Evolutionary conservation across 2,888 invertebrate species (phyloP).

Genomic region (Leptothorax acervorum): DNA sequence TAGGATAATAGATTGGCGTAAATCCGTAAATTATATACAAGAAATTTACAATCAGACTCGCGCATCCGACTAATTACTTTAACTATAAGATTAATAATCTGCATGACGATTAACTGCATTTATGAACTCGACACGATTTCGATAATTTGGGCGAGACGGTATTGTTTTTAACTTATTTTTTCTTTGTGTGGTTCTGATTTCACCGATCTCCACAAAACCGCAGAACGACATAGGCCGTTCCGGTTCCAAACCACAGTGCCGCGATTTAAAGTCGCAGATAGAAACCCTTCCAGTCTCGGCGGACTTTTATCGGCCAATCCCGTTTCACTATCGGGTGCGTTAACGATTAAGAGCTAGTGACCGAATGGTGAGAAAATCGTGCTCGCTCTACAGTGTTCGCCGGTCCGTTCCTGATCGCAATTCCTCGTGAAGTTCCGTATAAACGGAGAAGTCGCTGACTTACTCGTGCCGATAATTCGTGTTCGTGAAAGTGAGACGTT

Average conservation of each 20-base stretch:
- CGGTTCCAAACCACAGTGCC: neutral
- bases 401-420: neutral
- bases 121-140: neutral
- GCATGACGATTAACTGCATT: neutral
- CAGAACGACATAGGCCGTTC: conserved; percentile 5
- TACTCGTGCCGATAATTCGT: neutral
- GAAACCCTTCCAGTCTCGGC: neutral
- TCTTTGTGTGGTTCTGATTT: neutral
- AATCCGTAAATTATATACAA: neutral
- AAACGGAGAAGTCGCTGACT: neutral
- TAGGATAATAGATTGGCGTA: neutral
- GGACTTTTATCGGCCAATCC: neutral
- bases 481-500: neutral
- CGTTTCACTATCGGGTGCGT: neutral
- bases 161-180: neutral
- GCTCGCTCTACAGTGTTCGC: neutral
- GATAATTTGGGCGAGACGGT: neutral
- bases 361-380: neutral
- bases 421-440: neutral
- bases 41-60: neutral
- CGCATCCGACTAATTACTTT: neutral
- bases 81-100: neutral
- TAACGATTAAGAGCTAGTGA: neutral
- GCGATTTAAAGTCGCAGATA: neutral
- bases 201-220: neutral